Evolutionary conservation across 2,113 vertebrate genomes (phyloP).

Genomic region (Eulemur rufifrons): DNA sequence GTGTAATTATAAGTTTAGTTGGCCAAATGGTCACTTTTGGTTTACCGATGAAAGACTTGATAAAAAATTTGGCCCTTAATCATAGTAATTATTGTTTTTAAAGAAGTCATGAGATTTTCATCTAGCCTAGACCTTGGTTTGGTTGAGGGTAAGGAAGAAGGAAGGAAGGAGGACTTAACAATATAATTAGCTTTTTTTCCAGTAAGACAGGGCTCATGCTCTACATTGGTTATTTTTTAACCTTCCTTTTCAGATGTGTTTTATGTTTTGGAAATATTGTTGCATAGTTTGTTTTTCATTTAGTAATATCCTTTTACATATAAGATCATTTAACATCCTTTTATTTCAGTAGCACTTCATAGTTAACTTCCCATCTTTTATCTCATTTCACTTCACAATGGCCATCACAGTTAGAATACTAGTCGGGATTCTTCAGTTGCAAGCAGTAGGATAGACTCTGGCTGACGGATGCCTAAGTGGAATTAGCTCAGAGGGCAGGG

Average conservation of each 20-base stretch:
- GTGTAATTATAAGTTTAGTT: constrained; percentile 60
- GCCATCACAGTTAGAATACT: background rate
- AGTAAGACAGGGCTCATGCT: constrained; percentile 2
- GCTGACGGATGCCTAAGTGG: background rate
- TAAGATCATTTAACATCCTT: background rate
- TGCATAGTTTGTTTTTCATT: background rate
- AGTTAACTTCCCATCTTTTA: background rate
- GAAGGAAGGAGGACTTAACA: background rate
- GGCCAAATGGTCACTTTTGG: constrained; percentile 44
- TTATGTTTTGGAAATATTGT: background rate
- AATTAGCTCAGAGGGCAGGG: background rate
- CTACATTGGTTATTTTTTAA: background rate
- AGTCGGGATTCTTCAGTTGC: background rate
- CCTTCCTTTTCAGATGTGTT: background rate
- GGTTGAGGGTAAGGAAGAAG: too few species aligned
- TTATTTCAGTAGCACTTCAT: background rate
- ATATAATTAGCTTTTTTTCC: constrained; percentile 37
- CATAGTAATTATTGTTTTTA: constrained; percentile 64
- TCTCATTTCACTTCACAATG: background rate
- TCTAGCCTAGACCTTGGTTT: constrained; percentile 51
- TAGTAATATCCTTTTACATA: background rate
- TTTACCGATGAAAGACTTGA: constrained; percentile 63
- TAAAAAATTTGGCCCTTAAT: constrained; percentile 42
- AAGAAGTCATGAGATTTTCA: constrained; percentile 55
- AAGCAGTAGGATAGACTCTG: background rate